These are phyloP conservation scores for Palaemon carinicauda DNA, from an alignment of 1,140 invertebrate species.

Conservation along the genomic window DNA sequence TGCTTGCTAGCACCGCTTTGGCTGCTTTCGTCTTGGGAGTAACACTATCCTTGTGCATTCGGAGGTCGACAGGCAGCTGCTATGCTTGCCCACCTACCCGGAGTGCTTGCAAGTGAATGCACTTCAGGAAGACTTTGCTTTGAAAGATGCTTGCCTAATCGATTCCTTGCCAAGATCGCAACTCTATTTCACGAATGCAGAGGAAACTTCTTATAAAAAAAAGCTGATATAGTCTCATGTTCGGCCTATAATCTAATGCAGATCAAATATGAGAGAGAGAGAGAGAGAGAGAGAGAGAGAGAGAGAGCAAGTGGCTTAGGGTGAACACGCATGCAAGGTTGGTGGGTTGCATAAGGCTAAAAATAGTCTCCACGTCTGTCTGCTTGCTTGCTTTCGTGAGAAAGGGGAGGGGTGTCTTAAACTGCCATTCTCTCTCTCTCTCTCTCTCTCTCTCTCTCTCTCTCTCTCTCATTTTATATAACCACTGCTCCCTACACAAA, in stretches of 20 bases:
- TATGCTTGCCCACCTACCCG: slow-evolving; percentile 24
- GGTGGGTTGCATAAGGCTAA: slow-evolving; percentile 45
- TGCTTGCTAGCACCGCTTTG: slow-evolving; percentile 4
- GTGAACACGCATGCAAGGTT: slow-evolving; percentile 34
- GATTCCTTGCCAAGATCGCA: too few relatives aligned
- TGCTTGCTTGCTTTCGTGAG: slow-evolving; percentile 40
- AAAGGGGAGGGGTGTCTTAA: neutral
- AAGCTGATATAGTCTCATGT: too few relatives aligned
- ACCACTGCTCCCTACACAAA: too few relatives aligned
- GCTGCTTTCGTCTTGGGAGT: slow-evolving; percentile 22
- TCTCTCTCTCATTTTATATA: neutral
- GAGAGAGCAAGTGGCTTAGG: neutral
- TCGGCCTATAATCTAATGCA: neutral
- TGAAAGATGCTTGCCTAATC: neutral
- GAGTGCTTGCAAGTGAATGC: slow-evolving; percentile 42
- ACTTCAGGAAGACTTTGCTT: slow-evolving; percentile 28
- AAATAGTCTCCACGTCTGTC: slow-evolving; percentile 14
- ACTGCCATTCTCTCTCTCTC: neutral
- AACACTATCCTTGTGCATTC: slow-evolving; percentile 31
- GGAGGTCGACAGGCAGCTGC: slow-evolving; percentile 26
- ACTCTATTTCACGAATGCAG: too few relatives aligned
- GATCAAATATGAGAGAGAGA: neutral
- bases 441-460: neutral
- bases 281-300: slow-evolving; percentile 25
- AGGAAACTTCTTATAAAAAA: too few relatives aligned